Percentiles rank a stretch among this genome's conserved stretches.
These are phyloP conservation scores for Nasonovia ribisnigri DNA, from an alignment of 2,888 invertebrate species.

Conservation along the genomic window DNA sequence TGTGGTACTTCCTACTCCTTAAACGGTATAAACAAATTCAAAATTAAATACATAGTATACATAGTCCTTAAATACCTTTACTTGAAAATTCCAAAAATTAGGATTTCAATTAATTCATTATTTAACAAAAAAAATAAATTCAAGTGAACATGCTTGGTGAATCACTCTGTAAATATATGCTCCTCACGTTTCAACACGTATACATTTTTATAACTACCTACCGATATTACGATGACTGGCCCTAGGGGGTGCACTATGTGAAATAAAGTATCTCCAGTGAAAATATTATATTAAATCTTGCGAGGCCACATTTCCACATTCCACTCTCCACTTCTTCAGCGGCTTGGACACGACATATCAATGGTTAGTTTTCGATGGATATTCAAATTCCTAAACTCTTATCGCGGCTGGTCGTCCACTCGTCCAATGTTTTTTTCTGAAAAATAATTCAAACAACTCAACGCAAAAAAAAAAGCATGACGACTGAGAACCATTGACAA, in stretches of 20 bases:
- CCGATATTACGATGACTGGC: background rate
- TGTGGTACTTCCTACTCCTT: no score
- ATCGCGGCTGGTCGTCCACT: background rate
- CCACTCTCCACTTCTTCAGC: background rate
- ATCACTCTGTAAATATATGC: background rate
- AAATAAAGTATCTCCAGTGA: slow-evolving; percentile 18
- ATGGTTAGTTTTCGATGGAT: background rate
- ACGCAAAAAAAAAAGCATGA: background rate
- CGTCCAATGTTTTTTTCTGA: background rate
- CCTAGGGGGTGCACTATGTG: background rate
- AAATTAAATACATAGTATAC: background rate
- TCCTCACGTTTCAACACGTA: background rate
- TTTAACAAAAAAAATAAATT: background rate
- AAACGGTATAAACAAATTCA: background rate
- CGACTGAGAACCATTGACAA: background rate
- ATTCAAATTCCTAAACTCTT: background rate
- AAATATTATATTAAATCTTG: slow-evolving; percentile 1
- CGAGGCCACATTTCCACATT: background rate
- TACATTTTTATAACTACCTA: background rate
- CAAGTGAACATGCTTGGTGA: background rate
- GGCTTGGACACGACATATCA: background rate
- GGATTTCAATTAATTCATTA: no score
- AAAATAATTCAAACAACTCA: background rate
- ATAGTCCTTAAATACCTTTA: background rate
- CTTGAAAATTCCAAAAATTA: background rate